Conservation (phyloP, 2,888 invertebrate species). For the Thalpophila matura region DNA sequence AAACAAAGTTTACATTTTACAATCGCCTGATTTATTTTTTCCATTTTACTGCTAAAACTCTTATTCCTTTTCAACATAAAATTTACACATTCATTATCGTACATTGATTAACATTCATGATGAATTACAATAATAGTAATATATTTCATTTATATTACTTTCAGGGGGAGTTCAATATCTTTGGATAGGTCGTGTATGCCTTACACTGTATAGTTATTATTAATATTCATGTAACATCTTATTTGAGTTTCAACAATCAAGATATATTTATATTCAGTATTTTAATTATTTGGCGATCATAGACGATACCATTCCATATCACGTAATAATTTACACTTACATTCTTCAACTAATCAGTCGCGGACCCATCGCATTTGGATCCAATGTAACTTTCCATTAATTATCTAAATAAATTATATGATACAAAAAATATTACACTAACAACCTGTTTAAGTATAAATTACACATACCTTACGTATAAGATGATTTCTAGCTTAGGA, state of each 20-base stretch:
- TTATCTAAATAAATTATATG: constrained; percentile 89
- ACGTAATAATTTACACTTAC: constrained; percentile 88
- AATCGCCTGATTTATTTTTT: constrained; percentile 88
- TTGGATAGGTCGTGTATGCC: constrained; percentile 73
- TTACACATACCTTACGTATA: constrained; percentile 82
- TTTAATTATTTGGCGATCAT: constrained; percentile 89
- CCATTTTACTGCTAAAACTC: constrained; percentile 82
- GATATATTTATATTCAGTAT: constrained; percentile 80
- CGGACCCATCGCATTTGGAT: constrained; percentile 84
- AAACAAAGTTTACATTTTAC: constrained; percentile 79
- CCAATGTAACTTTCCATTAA: constrained; percentile 88
- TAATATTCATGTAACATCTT: constrained; percentile 79
- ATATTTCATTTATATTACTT: constrained; percentile 66
- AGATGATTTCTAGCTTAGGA: constrained; percentile 74
- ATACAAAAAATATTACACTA: constrained; percentile 90
- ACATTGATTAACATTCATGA: constrained; percentile 85
- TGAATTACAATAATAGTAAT: constrained; percentile 74
- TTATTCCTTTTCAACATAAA: constrained; percentile 82
- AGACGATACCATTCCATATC: constrained; percentile 87
- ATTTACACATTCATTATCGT: constrained; percentile 85
- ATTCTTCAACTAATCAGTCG: constrained; percentile 90
- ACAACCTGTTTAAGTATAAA: constrained; percentile 81
- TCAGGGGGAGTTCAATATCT: constrained; percentile 76
- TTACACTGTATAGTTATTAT: constrained; percentile 62
- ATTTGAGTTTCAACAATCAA: constrained; percentile 84